phyloP scores from a whole-genome alignment of 2,797 vertebrate species.

The Enteromius thamalakanensis region DNA sequence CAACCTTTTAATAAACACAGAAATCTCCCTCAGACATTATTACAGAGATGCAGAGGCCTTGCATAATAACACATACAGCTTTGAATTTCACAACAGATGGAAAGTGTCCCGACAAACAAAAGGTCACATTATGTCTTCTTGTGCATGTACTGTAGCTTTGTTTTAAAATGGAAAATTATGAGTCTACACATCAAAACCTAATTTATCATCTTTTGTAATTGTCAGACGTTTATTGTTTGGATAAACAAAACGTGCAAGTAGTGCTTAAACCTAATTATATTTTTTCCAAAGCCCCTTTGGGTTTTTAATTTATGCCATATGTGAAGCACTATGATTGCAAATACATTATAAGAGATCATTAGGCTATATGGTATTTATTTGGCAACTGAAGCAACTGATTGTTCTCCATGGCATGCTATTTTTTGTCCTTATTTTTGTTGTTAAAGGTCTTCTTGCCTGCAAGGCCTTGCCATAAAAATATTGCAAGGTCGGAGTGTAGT shows the following conservation, averaged over 20 bases:
- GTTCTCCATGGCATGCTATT: neutral
- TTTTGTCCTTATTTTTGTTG: slow-evolving; percentile 3
- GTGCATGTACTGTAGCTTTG: neutral
- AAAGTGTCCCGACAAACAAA: slow-evolving; percentile 11
- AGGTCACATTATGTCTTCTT: neutral
- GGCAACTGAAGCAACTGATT: neutral
- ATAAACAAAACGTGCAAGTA: neutral
- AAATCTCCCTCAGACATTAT: slow-evolving; percentile 12
- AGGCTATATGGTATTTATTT: slow-evolving; percentile 18
- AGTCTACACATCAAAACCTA: neutral
- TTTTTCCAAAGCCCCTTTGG: neutral
- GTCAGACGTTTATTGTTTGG: neutral
- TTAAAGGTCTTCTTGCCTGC: neutral
- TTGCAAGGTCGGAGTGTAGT: slow-evolving; percentile 41
- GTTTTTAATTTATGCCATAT: neutral
- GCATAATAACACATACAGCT: neutral
- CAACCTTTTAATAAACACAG: slow-evolving; percentile 32
- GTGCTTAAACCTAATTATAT: neutral
- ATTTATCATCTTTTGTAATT: neutral
- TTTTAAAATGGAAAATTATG: slow-evolving; percentile 1
- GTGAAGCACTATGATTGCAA: neutral
- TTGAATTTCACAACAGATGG: slow-evolving; percentile 10
- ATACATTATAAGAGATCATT: neutral
- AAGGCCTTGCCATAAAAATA: slow-evolving; percentile 36
- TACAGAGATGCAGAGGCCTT: neutral